Evolutionary conservation across 2,113 vertebrate genomes (phyloP).

Genomic region (Alectura lathami): DNA sequence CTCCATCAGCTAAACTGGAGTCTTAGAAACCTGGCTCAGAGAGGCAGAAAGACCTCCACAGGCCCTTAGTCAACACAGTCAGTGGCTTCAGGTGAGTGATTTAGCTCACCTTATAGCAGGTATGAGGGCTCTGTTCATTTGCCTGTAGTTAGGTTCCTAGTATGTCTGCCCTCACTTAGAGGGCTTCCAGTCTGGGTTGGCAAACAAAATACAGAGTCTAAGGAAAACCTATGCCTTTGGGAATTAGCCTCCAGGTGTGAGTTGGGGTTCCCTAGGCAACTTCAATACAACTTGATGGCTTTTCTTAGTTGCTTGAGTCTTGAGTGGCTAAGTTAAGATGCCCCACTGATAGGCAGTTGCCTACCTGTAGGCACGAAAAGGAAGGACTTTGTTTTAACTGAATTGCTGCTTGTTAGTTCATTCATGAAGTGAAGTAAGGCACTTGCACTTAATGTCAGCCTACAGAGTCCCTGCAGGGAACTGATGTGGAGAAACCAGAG

Average conservation of each 20-base stretch:
- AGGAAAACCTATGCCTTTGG: background rate
- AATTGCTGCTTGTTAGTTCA: background rate
- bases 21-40: background rate
- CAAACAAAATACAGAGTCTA: rapidly evolving
- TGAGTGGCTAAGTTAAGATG: background rate
- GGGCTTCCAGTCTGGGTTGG: background rate
- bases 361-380: background rate
- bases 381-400: background rate
- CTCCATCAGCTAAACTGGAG: background rate
- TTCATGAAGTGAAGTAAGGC: background rate
- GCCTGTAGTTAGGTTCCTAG: background rate
- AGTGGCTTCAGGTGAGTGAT: background rate
- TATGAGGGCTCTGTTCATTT: background rate
- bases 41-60: background rate
- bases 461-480: background rate
- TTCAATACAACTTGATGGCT: background rate
- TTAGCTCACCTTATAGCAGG: background rate
- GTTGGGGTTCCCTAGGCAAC: background rate
- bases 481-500: background rate
- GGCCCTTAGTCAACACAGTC: background rate
- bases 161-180: background rate
- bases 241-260: background rate
- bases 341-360: background rate
- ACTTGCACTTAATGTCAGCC: background rate
- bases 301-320: background rate